Base-by-base conservation (phyloP, 2,888 invertebrate species). In the Ectobius pallidus region DNA sequence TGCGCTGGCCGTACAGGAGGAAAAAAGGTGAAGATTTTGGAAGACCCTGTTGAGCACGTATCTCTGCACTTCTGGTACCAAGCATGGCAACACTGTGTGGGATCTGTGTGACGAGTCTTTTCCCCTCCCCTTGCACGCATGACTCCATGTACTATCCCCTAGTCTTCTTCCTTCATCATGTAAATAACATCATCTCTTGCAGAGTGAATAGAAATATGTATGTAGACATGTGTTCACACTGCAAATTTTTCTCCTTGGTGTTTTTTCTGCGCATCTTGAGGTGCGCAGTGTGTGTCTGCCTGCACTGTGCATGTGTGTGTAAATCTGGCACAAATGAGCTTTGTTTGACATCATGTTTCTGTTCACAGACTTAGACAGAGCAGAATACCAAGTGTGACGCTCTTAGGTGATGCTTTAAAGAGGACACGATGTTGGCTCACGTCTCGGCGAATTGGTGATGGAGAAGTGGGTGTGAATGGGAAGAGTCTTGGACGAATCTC, bases 311-410 rank as follows among this genome's bases (percentile, higher is more conserved):
- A n/a, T n/a, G n/a, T n/a, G n/a, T n/a, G n/a, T n/a, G n/a, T n/a
- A n/a, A n/a, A n/a, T n/a, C n/a, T n/a, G n/a, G n/a, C n/a, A n/a
- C n/a, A n/a, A n/a, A n/a, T n/a, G n/a, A n/a, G n/a, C n/a, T n/a
- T n/a, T n/a, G n/a, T n/a, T n/a, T 70, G 68, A 30, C 75, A 73
- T 14, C 16, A 9, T 55, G 14, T 55, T 55, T 39, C 72, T 76
- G 73, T 77, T 77, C 78, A 76, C 87, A 94, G 94, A 94, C 90
- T 91, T 92, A 92, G 93, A 91, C 91, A 93, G 92, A 90, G 93
- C 93, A 89, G 94, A 94, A 91, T 94, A 94, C 92, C 94, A 92
- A 92, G 94, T 94, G 86, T 94, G 90, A 92, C 89, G 85, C 88
- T 91, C 79, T 85, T 90, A 79, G 86, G 88, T 77, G 88, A 65